Base-by-base conservation (phyloP, 2,888 invertebrate species). In the Dermolepida albohirtum region DNA sequence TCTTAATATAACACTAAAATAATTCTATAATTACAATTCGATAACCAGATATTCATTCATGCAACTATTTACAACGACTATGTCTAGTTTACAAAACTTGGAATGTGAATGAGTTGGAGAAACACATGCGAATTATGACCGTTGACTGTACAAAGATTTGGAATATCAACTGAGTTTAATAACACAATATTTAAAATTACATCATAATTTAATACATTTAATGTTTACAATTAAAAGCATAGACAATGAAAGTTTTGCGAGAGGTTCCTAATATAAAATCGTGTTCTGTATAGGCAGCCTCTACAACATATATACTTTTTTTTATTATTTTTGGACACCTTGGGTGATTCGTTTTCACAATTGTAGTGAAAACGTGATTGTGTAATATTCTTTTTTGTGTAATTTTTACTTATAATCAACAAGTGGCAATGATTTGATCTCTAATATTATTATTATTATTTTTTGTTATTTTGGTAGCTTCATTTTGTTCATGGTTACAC, bases 381-480 rank as follows among this genome's bases (percentile, higher is more conserved):
- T 70, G 67, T 67, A 70, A 67, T 67, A 64, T 71, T 68, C 65
- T 59, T 47, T 22, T 17, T 59, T 69, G 59, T 67, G 59, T 67
- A 67, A 63, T 71, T 67, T 63, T 66, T 67, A 67, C 57, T 67
- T 64, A 64, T 59, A 49, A 57, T 51, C 59, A 77, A 79, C 78
- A 80, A 78, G 81, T 81, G 81, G 82, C 82, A 82, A 82, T 82
- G 80, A 77, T 79, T 81, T 82, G 81, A 81, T 81, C 81, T 81
- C 81, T 80, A 75, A 78, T 78, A 73, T 34, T 34, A 34, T 34
- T 34, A 76, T 75, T 74, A 73, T 71, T 74, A 70, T 67, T 54
- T 64, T 69, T 62, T 63, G 40, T 68, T 67, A 73, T 75, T 77
- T 76, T 75, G 76, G 76, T 78, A 78, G 77, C 77, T 77, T 75